A percentile compares a stretch with the other conserved stretches of the same genome.
phyloP scores from a whole-genome alignment of 2,113 vertebrate species.

The Austrofundulus limnaeus region DNA sequence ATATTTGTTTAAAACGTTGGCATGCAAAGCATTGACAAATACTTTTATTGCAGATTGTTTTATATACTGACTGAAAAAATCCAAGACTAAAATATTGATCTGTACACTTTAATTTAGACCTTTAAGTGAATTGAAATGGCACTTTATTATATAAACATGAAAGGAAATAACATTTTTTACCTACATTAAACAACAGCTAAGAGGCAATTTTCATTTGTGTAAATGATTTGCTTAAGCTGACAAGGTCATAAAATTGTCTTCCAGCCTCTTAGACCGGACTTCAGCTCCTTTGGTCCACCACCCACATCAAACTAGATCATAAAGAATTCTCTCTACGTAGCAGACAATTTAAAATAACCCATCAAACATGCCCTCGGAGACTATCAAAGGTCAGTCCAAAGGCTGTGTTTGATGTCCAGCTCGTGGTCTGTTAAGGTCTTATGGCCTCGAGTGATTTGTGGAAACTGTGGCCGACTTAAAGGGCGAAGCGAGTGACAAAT shows the following conservation, averaged over 20 bases:
- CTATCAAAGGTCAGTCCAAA: constrained; percentile 68
- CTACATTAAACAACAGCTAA: constrained; percentile 5
- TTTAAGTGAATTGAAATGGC: no score
- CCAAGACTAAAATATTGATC: no score
- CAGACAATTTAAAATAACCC: constrained; percentile 37
- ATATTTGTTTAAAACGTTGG: no score
- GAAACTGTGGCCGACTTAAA: constrained; percentile 50
- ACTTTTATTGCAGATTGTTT: no score
- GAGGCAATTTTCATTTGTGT: constrained; percentile 3
- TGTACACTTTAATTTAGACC: no score
- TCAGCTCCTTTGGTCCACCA: constrained; percentile 6
- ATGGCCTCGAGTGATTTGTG: constrained; percentile 50
- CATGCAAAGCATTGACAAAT: no score
- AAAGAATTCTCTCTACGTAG: constrained; percentile 16
- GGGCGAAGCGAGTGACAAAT: constrained; percentile 52
- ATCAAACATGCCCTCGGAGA: constrained; percentile 32
- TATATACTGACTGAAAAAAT: no score
- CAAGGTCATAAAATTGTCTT: constrained; percentile 39
- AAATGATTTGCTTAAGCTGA: not conserved
- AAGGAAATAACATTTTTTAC: not conserved
- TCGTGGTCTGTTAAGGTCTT: constrained; percentile 44
- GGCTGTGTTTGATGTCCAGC: constrained; percentile 61
- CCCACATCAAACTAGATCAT: constrained; percentile 32
- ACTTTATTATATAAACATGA: no score
- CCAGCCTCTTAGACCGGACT: constrained; percentile 22